Evolutionary conservation across 2,888 invertebrate genomes (phyloP), one percentile per base, ranked within the genome.

Genomic region (Periphyllus acericola): DNA sequence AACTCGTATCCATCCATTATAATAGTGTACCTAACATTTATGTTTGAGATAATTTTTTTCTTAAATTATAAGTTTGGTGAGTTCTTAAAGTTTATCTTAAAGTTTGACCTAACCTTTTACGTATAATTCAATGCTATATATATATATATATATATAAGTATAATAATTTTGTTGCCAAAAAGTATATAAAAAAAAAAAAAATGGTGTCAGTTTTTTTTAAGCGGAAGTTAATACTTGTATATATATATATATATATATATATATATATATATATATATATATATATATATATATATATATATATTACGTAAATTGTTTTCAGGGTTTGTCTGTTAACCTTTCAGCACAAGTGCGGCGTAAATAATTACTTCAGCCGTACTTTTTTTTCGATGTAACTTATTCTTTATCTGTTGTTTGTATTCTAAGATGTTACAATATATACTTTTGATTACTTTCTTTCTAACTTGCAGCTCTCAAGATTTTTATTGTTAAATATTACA

Each of bases 61-160:
- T 36, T 66, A 66, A 66, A 68, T 66, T 80, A n/a, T n/a, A 40
- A 66, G 29, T 29, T 80, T 80, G 36, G 60, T 9, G 14, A 80
- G 66, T 68, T 66, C 19, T 40, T 29, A 9, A 40, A 80, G 60
- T 80, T 60, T 34, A 34, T 79, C 79, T 60, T 72, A 34, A 32
- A 71, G 34, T 72, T 52, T 71, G 3, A 71, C 14, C 32, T 71
- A n/a, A 72, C 17, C 8, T 25, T 52, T n/a, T 2, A 52, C n/a
- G 60, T 72, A n/a, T 19, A 83, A 74, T 36, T 34, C 11, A 72
- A 1, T 17, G 34, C n/a, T 36, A 19, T 40, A 60, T 80, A 8
- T 36, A 66, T 46, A 1, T 46, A 46, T 46, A 46, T 46, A 46
- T 14, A 46, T 46, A 14, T 46, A 46, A 9, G 1, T 9, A 36